phyloP scores from a whole-genome alignment of 2,888 invertebrate species.

The Drosophila melanosoma region DNA sequence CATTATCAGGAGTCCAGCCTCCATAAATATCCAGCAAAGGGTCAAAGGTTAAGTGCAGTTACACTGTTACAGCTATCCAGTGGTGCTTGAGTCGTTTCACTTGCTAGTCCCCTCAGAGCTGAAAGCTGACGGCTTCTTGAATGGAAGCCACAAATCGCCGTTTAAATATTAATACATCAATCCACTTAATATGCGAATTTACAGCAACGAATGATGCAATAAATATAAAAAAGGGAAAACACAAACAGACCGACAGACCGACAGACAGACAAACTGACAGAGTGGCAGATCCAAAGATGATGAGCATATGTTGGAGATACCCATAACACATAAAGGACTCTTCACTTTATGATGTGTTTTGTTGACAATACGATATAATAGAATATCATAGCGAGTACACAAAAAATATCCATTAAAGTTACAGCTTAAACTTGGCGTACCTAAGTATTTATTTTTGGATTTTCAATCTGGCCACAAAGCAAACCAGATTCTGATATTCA shows the following conservation, averaged over 20 bases:
- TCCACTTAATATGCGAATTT: slow-evolving; percentile 83
- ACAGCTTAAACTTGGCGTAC: slow-evolving; percentile 1
- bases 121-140: slow-evolving; percentile 24
- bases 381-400: slow-evolving; percentile 36
- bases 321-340: slow-evolving; percentile 26
- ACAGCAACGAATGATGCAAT: slow-evolving; percentile 76
- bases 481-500: slow-evolving; percentile 43
- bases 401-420: slow-evolving; percentile 40
- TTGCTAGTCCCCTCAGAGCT: slow-evolving; percentile 17
- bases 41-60: slow-evolving; percentile 57
- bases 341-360: slow-evolving; percentile 51
- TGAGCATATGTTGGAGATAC: slow-evolving; percentile 52
- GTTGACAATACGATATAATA: slow-evolving; percentile 17
- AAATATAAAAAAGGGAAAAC: slow-evolving; percentile 70
- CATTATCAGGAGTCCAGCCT: slow-evolving; percentile 49
- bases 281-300: slow-evolving; percentile 40
- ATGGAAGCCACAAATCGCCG: slow-evolving; percentile 81
- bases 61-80: slow-evolving; percentile 23
- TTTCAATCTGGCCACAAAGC: slow-evolving; percentile 37
- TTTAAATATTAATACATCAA: slow-evolving; percentile 85
- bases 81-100: slow-evolving; percentile 36
- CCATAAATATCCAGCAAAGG: slow-evolving; percentile 61
- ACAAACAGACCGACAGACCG: slow-evolving; percentile 19
- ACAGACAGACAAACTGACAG: slow-evolving; percentile 5
- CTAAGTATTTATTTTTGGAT: slow-evolving; percentile 2